These are phyloP conservation scores for Cottoperca gobio DNA, from an alignment of 2,797 vertebrate species.

Conservation along the genomic window DNA sequence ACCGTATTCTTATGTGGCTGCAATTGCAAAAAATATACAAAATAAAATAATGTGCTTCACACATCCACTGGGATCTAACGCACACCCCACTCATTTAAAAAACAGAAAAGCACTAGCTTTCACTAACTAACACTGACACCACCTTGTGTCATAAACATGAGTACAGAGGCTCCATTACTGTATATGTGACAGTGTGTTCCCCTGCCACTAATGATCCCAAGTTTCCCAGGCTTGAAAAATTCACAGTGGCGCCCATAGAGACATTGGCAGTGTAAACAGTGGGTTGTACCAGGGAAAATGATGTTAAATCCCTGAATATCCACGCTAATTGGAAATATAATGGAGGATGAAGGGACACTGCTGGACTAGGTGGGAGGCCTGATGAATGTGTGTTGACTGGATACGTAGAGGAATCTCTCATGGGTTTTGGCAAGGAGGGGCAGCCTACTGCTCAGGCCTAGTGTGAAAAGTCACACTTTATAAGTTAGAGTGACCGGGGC, in stretches of 20 bases:
- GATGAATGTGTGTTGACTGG: constrained; percentile 63
- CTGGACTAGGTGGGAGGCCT: constrained; percentile 67
- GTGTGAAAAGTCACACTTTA: constrained; percentile 62
- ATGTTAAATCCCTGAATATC: constrained; percentile 72
- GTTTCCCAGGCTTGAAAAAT: constrained; percentile 43
- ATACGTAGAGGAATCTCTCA: constrained; percentile 53
- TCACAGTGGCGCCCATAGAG: constrained; percentile 48
- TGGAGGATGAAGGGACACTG: constrained; percentile 76
- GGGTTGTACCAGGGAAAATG: constrained; percentile 43
- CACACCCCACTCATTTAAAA: constrained; percentile 1
- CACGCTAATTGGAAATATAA: constrained; percentile 79
- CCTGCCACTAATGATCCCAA: constrained; percentile 48
- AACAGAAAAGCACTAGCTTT: constrained; percentile 29
- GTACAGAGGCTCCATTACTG: constrained; percentile 29
- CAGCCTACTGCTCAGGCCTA: constrained; percentile 37
- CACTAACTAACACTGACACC: constrained; percentile 25
- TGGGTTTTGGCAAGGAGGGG: constrained; percentile 55
- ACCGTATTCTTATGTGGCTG: background rate
- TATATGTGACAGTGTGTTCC: constrained; percentile 20
- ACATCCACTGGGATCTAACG: background rate
- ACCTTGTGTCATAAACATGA: constrained; percentile 48
- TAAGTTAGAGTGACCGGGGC: constrained; percentile 36
- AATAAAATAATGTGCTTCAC: background rate
- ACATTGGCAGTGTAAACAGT: constrained; percentile 64
- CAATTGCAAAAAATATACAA: background rate